A percentile compares a stretch with the other conserved stretches of the same genome.
Conservation (phyloP, 2,113 vertebrate species). For the Columba livia region DNA sequence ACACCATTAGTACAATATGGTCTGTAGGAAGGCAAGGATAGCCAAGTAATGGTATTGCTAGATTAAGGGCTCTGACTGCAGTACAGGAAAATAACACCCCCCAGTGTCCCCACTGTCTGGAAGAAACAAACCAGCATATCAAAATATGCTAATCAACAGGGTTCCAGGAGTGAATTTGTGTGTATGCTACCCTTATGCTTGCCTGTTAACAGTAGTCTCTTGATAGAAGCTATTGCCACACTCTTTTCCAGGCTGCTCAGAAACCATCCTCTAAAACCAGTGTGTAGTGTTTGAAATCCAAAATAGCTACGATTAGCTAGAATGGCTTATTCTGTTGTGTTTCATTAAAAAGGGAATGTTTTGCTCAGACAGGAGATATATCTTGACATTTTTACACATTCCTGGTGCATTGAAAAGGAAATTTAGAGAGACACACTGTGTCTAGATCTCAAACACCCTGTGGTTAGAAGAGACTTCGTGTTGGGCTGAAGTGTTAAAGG, state of each 20-base stretch:
- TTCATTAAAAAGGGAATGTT: not conserved
- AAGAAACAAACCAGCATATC: not conserved
- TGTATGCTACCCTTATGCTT: not conserved
- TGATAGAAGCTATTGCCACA: not conserved
- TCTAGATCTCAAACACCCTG: not conserved
- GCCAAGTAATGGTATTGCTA: not conserved
- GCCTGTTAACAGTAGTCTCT: not conserved
- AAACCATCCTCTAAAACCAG: not conserved
- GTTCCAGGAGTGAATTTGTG: not conserved
- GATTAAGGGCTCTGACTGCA: not conserved
- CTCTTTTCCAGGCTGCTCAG: not conserved
- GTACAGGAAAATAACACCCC: not conserved
- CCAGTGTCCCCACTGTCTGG: not conserved
- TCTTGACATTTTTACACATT: not conserved
- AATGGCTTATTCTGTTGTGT: not conserved
- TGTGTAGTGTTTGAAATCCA: not conserved
- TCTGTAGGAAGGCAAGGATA: not conserved
- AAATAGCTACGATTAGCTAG: not conserved
- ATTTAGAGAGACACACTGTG: not conserved
- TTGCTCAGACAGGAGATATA: not conserved
- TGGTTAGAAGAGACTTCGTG: not conserved
- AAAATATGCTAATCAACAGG: not conserved
- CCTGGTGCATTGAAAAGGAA: not conserved
- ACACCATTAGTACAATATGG: not conserved
- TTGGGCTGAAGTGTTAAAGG: not conserved